A percentile compares a stretch with the other conserved stretches of the same genome.
Conservation (phyloP, 2,797 vertebrate genomes). For the Luscinia megarhynchos region DNA sequence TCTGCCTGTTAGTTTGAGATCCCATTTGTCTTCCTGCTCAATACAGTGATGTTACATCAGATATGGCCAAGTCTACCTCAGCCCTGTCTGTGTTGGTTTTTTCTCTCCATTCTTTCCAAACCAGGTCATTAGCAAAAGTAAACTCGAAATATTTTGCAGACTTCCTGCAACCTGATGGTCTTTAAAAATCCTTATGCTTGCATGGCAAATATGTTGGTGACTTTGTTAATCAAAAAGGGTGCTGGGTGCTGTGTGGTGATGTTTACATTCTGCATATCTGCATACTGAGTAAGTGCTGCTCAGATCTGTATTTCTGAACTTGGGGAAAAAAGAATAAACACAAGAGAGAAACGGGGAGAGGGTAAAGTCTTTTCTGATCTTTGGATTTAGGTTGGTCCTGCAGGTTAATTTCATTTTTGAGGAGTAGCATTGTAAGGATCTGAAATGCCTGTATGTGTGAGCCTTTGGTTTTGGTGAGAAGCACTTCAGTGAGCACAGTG, state of each 20-base stretch:
- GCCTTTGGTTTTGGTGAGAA: not conserved
- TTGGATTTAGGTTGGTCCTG: not conserved
- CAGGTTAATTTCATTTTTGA: not conserved
- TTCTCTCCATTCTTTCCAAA: not conserved
- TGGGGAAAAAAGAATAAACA: not conserved
- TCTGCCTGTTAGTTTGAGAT: not conserved
- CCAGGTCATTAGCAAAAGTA: not conserved
- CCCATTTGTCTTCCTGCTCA: not conserved
- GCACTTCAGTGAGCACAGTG: not conserved
- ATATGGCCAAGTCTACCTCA: conserved; percentile 62
- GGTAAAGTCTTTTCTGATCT: not conserved
- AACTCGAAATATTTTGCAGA: not conserved
- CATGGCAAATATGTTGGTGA: not conserved
- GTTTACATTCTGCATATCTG: conserved; percentile 5
- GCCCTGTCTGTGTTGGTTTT: not conserved
- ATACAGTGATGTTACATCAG: not conserved
- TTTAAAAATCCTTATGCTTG: not conserved
- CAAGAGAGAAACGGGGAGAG: not conserved
- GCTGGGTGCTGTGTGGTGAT: not conserved
- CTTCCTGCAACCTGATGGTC: not conserved
- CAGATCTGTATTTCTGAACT: conserved; percentile 3
- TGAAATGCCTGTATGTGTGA: not conserved
- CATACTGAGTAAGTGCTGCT: not conserved
- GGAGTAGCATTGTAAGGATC: not conserved
- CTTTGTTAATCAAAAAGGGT: conserved; percentile 1